Base-by-base conservation (phyloP, 2,113 vertebrate genomes). In the Takifugu flavidus region DNA sequence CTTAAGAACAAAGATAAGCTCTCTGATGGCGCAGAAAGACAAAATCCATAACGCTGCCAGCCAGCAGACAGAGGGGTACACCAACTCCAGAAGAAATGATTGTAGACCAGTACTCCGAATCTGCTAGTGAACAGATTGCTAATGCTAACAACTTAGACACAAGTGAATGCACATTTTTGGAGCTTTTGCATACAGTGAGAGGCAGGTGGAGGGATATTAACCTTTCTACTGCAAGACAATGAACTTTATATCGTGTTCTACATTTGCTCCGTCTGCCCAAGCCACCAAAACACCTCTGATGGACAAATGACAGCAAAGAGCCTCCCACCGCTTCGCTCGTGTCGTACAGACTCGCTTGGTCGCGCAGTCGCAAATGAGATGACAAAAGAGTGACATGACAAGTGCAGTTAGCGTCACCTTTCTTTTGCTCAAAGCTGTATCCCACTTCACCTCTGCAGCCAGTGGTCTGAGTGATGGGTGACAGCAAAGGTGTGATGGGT, bases 371-470 rank as follows among this genome's bases (percentile, higher is more conserved):
- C 34, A 39, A 39, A 65, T 47, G 55, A 53, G 70, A 67, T 69
- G 74, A 53, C 78, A 64, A 66, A 74, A 66, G 69, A 39, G 52
- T 31, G 11, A 20, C 51, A 63, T 65, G 78, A 81, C 80, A 82
- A 82, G 72, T 63, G 78, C 71, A 53, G 71, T 85, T 83, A 78
- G 67, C 82, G 49, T 79, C 67, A 71, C 72, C 75, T 65, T 49
- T 60, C 78, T 76, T 72, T 69, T 58, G 60, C 62, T 59, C 73
- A 62, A 75, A 82, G 66, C 78, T 82, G 79, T 66, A 75, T 58
- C 75, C 68, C 59, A 49, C 65, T 72, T 79, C 73, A 79, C 79
- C 68, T 79, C 56, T 57, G 67, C 56, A 56, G 12, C 14, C 13
- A 4, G 14, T 44, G 49, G 43, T 44, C 62, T 56, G 71, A 79